Base-by-base conservation (phyloP, 2,888 invertebrate genomes). In the Hyposoter didymator region DNA sequence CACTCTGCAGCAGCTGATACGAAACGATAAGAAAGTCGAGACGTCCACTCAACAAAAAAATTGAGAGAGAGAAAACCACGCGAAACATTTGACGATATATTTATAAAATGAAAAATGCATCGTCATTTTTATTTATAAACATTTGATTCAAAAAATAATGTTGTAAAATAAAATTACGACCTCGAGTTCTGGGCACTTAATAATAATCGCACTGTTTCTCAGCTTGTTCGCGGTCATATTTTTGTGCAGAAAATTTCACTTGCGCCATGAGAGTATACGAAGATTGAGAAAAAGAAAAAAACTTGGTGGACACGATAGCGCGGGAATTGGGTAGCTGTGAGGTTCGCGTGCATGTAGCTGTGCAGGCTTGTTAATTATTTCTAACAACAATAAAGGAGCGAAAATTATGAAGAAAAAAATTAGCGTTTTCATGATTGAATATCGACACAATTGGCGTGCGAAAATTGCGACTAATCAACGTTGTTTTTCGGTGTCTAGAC, bases 1-100 rank as follows among this genome's bases (percentile, higher is more conserved):
- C 91, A 90, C 85, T 84, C 62, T 82, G 84, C 86, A 85, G 87
- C 88, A 86, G 84, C 87, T 87, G 90, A 90, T 90, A 88, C 85
- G 84, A 85, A 78, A 73, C 84, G 84, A 87, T 86, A 88, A 87
- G 87, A 80, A 84, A 74, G 76, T 73, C 84, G 73, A 84, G 74
- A 72, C 67, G 83, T 35, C 59, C 35, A 7, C 59, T 45, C 32
- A 55, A 82, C 17, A 75, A 86, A 70, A 80, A 62, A n/a, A 78
- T 52, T 43, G 73, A 83, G 70, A 86, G 80, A 83, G 75, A 83
- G 70, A 83, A 69, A 66, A 64, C 47, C 64, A 49, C 17, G 59
- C 35, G 5, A 17, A n/a, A 14, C 39, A 22, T 74, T 52, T 47
- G 39, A 67, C 67, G 67, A 10, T 73, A 64, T 76, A 47, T 49